Percentiles rank a stretch among this genome's conserved stretches.
Conservation (phyloP, 2,113 vertebrate species). For the Bettongia penicillata region DNA sequence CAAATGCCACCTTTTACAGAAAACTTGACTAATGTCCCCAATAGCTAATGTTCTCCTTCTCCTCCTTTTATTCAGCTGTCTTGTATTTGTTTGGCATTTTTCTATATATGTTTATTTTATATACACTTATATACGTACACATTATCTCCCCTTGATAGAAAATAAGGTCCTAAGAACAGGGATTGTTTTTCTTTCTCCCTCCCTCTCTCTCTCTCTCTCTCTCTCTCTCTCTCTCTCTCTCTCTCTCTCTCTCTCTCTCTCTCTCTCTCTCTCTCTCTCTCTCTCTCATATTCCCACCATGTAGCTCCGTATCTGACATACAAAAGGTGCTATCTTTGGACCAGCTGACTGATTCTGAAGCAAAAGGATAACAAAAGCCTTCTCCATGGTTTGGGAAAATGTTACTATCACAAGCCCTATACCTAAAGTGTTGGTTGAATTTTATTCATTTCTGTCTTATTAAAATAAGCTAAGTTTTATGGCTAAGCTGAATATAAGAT, state of each 20-base stretch:
- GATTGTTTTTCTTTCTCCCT: too few relatives aligned
- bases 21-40: too few relatives aligned
- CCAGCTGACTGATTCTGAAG: constrained; percentile 45
- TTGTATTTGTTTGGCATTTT: too few relatives aligned
- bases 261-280: not conserved
- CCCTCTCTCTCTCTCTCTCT: not conserved
- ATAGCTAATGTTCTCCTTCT: too few relatives aligned
- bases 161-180: too few relatives aligned
- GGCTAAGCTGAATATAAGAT: constrained; percentile 59
- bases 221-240: too few relatives aligned
- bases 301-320: not conserved
- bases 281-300: not conserved
- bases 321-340: not conserved
- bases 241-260: too few relatives aligned
- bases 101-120: too few relatives aligned
- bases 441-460: constrained; percentile 69
- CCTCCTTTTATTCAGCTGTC: too few relatives aligned
- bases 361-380: constrained; percentile 24
- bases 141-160: too few relatives aligned
- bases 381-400: constrained; percentile 44
- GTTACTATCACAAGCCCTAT: constrained; percentile 47
- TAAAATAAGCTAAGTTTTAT: constrained; percentile 74
- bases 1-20: too few relatives aligned
- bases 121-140: too few relatives aligned
- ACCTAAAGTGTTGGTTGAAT: constrained; percentile 70